Conservation (phyloP, 2,888 invertebrate species). For the Agrotis clavis region DNA sequence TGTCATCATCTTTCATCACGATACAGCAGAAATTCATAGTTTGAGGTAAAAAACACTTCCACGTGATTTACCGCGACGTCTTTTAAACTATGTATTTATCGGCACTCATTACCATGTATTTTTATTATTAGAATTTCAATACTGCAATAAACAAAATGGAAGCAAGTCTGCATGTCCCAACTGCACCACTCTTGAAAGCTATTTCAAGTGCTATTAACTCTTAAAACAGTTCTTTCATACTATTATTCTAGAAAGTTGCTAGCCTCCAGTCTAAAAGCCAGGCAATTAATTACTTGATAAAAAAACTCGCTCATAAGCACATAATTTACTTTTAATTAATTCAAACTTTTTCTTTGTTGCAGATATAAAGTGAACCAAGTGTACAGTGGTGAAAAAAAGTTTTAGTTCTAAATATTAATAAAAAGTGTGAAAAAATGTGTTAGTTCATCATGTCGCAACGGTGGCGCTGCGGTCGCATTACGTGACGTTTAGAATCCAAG, state of each 20-base stretch:
- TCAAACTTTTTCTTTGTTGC: conserved; percentile 56
- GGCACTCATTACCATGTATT: too few relatives aligned
- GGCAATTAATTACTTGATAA: conserved; percentile 22
- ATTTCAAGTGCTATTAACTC: not conserved
- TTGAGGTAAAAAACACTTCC: not conserved
- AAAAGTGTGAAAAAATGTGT: conserved; percentile 75
- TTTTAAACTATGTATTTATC: too few relatives aligned
- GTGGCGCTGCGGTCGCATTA: conserved; percentile 84
- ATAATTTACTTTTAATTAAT: conserved; percentile 53
- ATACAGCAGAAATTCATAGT: too few relatives aligned
- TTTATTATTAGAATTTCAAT: too few relatives aligned
- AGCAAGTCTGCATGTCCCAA: not conserved
- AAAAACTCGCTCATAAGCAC: conserved; percentile 13
- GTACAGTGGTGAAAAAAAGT: conserved; percentile 55
- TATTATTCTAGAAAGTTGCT: conserved; percentile 19
- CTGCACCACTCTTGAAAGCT: not conserved
- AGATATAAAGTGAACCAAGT: conserved; percentile 63
- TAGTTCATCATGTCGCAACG: conserved; percentile 81
- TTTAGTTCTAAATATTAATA: conserved; percentile 42
- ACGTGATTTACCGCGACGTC: not conserved
- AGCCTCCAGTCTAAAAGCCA: conserved; percentile 25
- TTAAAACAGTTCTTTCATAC: not conserved
- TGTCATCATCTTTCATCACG: not conserved
- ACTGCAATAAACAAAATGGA: not conserved
- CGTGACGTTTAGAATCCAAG: conserved; percentile 81